Evolutionary conservation across 92 coral and sea anemone species (phyloP), one percentile per base, ranked within the genome.

Genomic region (Meandrina meandrites): DNA sequence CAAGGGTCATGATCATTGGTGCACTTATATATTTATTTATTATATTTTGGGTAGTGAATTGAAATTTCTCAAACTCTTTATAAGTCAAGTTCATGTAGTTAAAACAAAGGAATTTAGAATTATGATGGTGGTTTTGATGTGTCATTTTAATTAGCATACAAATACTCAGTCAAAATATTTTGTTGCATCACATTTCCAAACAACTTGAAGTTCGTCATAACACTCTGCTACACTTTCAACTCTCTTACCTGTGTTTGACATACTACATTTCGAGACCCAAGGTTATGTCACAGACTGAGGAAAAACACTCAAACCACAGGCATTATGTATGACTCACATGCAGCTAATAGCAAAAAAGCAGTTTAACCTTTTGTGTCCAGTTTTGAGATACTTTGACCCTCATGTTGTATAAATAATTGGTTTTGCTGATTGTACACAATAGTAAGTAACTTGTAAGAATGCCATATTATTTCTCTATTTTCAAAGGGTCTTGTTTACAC

Each of bases 401-500:
- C 56, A 9, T 51, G 16, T 51, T 14, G 6, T 40, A 40, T 40
- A 40, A 40, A 40, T n/a, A n/a, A n/a, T 57, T 57, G 64, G 22
- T 57, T 18, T 24, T 57, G n/a, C 18, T 57, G 64, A 57, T 57
- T 57, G n/a, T 17, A 3, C n/a, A 57, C 24, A 57, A n/a, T n/a
- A n/a, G 9, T n/a, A 40, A 32, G 2, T 28, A 77, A 30, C 30
- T 47, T n/a, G 17, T 8, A 27, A 24, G 19, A 13, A 7, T 3
- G 62, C 35, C 21, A 12, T 78, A 8, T 5, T 16, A 8, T 57
- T 57, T 57, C 24, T 57, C 9, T 35, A 40, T 40, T 40, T 50
- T 71, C 1, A 17, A 81, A 97, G 99, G 99, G 99, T 75, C 84
- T 93, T 67, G 96, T 93, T 47, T 97, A 97, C 79, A 93, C 95